phyloP scores from a whole-genome alignment of 64 coral and sea anemone species.

The Stylophora pistillata region DNA sequence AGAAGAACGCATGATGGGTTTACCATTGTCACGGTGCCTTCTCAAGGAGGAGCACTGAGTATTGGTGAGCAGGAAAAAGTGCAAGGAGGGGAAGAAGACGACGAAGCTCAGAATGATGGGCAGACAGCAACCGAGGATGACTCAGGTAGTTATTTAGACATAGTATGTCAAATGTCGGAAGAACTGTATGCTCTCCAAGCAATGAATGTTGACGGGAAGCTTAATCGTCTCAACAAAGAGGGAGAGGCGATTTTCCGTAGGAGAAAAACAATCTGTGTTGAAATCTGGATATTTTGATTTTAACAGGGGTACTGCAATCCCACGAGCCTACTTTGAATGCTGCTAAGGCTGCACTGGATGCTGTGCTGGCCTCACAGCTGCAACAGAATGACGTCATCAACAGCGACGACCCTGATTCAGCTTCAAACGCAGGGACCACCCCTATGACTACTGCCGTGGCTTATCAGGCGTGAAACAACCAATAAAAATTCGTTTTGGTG shows the following conservation, averaged over 20 bases:
- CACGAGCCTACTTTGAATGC: slow-evolving; percentile 32
- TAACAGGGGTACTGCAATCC: slow-evolving; percentile 8
- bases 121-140: slow-evolving; percentile 25
- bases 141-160: background rate
- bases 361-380: slow-evolving; percentile 44
- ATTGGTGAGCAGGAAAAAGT: slow-evolving; percentile 64
- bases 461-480: slow-evolving; percentile 44
- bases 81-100: slow-evolving; percentile 36
- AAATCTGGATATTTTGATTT: background rate
- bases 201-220: too few relatives aligned
- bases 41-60: slow-evolving; percentile 46
- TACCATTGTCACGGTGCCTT: slow-evolving; percentile 52
- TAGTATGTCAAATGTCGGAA: background rate
- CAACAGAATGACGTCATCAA: slow-evolving; percentile 51
- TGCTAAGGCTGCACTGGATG: slow-evolving; percentile 51
- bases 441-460: slow-evolving; percentile 51
- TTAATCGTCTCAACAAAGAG: too few relatives aligned
- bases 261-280: background rate
- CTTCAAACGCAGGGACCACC: slow-evolving; percentile 49
- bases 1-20: slow-evolving; percentile 54
- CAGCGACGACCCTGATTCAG: slow-evolving; percentile 37
- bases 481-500: background rate
- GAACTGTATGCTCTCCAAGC: too few relatives aligned
- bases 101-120: slow-evolving; percentile 18
- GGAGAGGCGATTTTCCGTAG: too few relatives aligned